These are phyloP conservation scores for Pemphigus obesinymphae DNA, from an alignment of 1,140 invertebrate species.

Conservation along the genomic window DNA sequence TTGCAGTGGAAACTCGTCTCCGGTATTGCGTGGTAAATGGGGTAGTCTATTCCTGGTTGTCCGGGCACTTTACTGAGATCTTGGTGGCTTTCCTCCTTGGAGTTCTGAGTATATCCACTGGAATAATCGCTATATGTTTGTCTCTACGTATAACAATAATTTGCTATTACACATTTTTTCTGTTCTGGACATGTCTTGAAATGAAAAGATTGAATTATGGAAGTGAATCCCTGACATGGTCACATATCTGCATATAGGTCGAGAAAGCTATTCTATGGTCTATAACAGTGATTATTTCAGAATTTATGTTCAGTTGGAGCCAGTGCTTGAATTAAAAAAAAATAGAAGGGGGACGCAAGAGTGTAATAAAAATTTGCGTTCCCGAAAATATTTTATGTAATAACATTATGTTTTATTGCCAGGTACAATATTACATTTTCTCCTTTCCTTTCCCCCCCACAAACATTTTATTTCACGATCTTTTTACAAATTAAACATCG, in stretches of 20 bases:
- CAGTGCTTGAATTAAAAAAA: too few relatives aligned
- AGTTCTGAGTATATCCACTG: neutral
- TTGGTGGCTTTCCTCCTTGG: conserved; percentile 60
- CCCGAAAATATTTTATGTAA: too few relatives aligned
- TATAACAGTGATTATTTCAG: neutral
- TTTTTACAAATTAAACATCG: too few relatives aligned
- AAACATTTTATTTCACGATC: too few relatives aligned
- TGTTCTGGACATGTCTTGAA: neutral
- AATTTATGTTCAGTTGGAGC: too few relatives aligned
- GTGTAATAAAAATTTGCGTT: too few relatives aligned
- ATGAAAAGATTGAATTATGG: neutral
- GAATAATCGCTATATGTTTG: conserved; percentile 4
- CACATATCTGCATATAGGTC: neutral
- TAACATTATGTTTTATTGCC: too few relatives aligned
- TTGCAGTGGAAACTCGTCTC: conserved; percentile 73
- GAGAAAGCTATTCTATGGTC: neutral
- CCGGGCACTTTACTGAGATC: conserved; percentile 75
- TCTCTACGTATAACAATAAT: neutral
- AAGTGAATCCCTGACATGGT: too few relatives aligned
- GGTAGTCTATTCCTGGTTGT: conserved; percentile 69
- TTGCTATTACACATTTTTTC: too few relatives aligned
- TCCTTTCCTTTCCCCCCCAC: too few relatives aligned
- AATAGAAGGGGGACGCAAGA: too few relatives aligned
- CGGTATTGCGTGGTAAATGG: conserved; percentile 69
- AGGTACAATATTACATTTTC: too few relatives aligned